Conservation (phyloP, 2,888 invertebrate genomes). For the Automeris io region DNA sequence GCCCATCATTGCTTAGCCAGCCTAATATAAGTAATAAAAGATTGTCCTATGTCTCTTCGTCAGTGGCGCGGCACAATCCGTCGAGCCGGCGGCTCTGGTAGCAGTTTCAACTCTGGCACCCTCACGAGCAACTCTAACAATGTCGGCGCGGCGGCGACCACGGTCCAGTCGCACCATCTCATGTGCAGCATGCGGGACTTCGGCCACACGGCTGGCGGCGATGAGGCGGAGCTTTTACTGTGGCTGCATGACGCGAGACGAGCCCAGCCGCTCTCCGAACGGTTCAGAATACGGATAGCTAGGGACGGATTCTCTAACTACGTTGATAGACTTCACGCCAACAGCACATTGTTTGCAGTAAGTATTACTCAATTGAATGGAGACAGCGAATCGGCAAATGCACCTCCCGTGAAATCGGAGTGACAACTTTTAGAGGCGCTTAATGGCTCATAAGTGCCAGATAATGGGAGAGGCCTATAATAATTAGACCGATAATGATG, state of each 20-base stretch:
- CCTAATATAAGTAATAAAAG: too few species aligned
- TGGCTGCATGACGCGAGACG: constrained; percentile 89
- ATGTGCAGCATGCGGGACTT: constrained; percentile 89
- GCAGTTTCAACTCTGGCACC: constrained; percentile 66
- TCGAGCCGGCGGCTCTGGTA: constrained; percentile 63
- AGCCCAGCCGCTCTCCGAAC: constrained; percentile 89
- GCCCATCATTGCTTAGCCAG: too few species aligned
- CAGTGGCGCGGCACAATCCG: constrained; percentile 71
- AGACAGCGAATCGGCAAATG: too few species aligned
- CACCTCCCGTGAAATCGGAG: too few species aligned
- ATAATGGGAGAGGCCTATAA: too few species aligned
- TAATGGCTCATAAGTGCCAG: too few species aligned
- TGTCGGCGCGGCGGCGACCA: constrained; percentile 27
- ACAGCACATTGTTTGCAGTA: constrained; percentile 92
- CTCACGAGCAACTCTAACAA: constrained; percentile 43
- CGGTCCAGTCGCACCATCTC: constrained; percentile 77
- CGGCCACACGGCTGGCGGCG: constrained; percentile 90
- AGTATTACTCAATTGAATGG: constrained; percentile 25
- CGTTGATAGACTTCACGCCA: constrained; percentile 90
- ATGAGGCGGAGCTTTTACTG: constrained; percentile 93
- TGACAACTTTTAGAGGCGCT: too few species aligned
- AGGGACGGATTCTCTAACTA: constrained; percentile 94
- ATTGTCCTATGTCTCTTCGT: too few species aligned
- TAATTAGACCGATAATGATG: too few species aligned
- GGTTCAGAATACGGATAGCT: constrained; percentile 91